Percentiles rank a stretch among this genome's conserved stretches.
Conservation (phyloP, 1,140 invertebrate species). For the Lepidurus arcticus region DNA sequence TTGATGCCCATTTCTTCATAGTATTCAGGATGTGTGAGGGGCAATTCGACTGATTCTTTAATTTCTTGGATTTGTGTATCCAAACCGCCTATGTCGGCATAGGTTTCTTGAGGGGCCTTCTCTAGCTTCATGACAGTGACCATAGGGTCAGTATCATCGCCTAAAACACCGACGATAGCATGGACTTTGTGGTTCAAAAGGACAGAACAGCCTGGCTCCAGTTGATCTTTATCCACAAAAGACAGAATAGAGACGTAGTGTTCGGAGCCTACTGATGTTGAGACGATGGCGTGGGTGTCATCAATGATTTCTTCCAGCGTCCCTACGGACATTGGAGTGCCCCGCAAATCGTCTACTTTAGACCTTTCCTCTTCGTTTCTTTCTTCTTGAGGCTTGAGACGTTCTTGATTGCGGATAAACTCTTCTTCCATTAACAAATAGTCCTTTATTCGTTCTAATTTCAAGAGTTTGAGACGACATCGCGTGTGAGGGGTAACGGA, state of each 20-base stretch:
- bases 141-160: constrained; percentile 99
- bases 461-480: constrained; percentile 90
- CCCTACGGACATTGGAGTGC: constrained; percentile 99
- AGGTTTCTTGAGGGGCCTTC: constrained; percentile 99
- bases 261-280: constrained; percentile 97
- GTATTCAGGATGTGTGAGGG: constrained; percentile 98
- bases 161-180: constrained; percentile 95
- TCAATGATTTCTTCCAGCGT: constrained; percentile 99
- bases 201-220: constrained; percentile 98
- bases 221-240: constrained; percentile 99
- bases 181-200: constrained; percentile 97
- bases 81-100: constrained; percentile 99
- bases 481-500: constrained; percentile 93
- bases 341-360: constrained; percentile 96
- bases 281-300: constrained; percentile 99
- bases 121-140: constrained; percentile 99
- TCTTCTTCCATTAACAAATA: constrained; percentile 99
- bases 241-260: constrained; percentile 99
- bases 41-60: constrained; percentile 97
- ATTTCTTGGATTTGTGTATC: constrained; percentile 99
- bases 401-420: constrained; percentile 97
- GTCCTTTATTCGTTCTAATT: constrained; percentile 97
- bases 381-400: constrained; percentile 97
- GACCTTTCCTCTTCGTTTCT: constrained; percentile 53
- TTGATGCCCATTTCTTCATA: constrained; percentile 99